A percentile compares a stretch with the other conserved stretches of the same genome.
These are phyloP conservation scores for Aplodontia rufa DNA, from an alignment of 2,113 vertebrate genomes.

Conservation along the genomic window DNA sequence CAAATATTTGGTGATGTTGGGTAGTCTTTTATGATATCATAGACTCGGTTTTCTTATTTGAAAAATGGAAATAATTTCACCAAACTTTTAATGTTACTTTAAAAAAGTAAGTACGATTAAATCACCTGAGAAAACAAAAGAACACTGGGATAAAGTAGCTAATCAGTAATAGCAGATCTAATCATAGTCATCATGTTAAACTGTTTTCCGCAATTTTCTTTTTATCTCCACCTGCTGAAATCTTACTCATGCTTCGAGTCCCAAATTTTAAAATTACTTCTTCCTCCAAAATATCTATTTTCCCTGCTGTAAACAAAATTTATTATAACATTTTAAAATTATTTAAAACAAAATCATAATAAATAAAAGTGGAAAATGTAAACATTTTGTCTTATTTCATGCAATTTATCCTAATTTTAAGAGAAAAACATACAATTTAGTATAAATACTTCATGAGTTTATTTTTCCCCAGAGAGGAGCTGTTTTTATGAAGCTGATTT, in stretches of 20 bases:
- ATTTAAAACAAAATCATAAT: not conserved
- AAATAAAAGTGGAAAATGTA: not conserved
- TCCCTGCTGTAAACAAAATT: not conserved
- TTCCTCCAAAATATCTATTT: not conserved
- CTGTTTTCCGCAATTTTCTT: not conserved
- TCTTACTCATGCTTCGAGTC: not conserved
- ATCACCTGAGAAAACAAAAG: not conserved
- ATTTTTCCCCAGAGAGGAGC: not conserved
- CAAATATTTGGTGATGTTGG: not conserved
- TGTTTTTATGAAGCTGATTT: slow-evolving; percentile 37
- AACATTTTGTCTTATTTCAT: not conserved
- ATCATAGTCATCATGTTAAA: not conserved
- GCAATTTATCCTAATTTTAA: not conserved
- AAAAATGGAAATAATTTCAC: not conserved
- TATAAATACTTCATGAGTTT: not conserved
- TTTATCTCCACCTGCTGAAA: not conserved
- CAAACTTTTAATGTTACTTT: not conserved
- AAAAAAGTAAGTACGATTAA: not conserved
- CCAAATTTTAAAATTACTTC: not conserved
- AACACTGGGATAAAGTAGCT: not conserved
- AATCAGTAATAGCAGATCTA: not conserved
- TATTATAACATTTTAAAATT: not conserved
- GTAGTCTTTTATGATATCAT: not conserved
- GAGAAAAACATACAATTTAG: not conserved
- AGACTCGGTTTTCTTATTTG: not conserved